Percentiles rank a stretch among this genome's conserved stretches.
Evolutionary conservation across 1,140 invertebrate genomes (phyloP).

Genomic region (Papilio dardanus): DNA sequence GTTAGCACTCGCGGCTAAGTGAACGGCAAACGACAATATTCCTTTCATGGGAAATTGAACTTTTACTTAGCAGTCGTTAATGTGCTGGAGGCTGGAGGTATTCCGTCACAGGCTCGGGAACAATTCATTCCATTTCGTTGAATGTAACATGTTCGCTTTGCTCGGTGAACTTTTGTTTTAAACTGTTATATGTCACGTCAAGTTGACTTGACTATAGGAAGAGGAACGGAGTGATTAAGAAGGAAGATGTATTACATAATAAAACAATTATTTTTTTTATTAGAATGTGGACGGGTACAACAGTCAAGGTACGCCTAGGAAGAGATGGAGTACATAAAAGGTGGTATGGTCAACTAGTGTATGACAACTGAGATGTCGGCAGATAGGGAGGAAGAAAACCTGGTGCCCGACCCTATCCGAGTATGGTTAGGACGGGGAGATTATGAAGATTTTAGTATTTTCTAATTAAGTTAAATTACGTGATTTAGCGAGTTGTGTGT

Average conservation of each 20-base stretch:
- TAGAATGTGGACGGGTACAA: too few species aligned
- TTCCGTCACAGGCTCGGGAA: conserved; percentile 31
- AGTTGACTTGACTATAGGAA: neutral
- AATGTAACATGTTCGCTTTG: conserved; percentile 3
- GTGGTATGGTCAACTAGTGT: too few species aligned
- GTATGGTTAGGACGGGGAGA: too few species aligned
- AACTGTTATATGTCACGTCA: neutral
- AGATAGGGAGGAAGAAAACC: too few species aligned
- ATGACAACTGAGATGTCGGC: too few species aligned
- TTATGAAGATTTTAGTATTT: too few species aligned
- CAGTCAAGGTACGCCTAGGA: too few species aligned
- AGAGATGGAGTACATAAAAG: too few species aligned
- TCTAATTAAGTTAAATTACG: too few species aligned
- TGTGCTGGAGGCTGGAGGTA: conserved; percentile 29
- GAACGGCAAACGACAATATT: conserved; percentile 43
- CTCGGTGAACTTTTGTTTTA: neutral
- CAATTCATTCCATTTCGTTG: conserved; percentile 30
- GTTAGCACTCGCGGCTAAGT: conserved; percentile 36
- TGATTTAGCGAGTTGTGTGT: too few species aligned
- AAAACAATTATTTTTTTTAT: neutral
- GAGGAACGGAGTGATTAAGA: neutral
- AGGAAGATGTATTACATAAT: neutral
- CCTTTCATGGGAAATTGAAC: conserved; percentile 43
- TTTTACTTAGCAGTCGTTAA: conserved; percentile 42
- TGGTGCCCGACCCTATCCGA: too few species aligned